Conservation (phyloP, 2,797 vertebrate genomes). For the Sebastes vulpes region DNA sequence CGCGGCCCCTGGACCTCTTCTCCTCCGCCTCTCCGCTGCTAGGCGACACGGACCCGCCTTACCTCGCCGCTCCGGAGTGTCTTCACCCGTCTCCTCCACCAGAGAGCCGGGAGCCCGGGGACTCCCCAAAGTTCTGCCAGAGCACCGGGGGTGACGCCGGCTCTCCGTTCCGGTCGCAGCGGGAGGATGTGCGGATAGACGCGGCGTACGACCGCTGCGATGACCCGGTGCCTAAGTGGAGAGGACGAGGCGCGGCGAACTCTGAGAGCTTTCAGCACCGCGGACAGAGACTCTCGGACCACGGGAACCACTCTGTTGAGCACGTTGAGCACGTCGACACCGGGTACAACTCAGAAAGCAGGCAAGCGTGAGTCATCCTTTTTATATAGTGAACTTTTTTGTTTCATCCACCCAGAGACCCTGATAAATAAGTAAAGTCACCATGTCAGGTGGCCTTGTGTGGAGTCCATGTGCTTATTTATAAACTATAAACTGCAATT, state of each 20-base stretch:
- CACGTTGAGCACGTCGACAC: conserved; percentile 63
- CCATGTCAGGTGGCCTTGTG: neutral
- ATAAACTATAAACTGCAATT: neutral
- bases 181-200: conserved; percentile 52
- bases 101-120: conserved; percentile 34
- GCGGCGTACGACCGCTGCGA: conserved; percentile 51
- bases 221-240: conserved; percentile 70
- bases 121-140: conserved; percentile 72
- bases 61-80: conserved; percentile 66
- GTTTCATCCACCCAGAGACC: neutral
- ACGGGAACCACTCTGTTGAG: conserved; percentile 70
- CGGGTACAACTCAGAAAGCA: conserved; percentile 65
- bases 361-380: conserved; percentile 77
- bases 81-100: conserved; percentile 44
- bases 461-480: neutral
- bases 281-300: conserved; percentile 70
- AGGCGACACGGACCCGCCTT: conserved; percentile 69
- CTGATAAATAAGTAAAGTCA: neutral
- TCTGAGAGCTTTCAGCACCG: conserved; percentile 77
- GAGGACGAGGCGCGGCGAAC: conserved; percentile 63
- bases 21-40: conserved; percentile 77
- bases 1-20: conserved; percentile 74
- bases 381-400: conserved; percentile 13
- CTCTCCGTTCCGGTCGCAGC: conserved; percentile 52
- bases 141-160: conserved; percentile 49